phyloP scores from a whole-genome alignment of 2,113 vertebrate species.

The Amblyopsis rosae region DNA sequence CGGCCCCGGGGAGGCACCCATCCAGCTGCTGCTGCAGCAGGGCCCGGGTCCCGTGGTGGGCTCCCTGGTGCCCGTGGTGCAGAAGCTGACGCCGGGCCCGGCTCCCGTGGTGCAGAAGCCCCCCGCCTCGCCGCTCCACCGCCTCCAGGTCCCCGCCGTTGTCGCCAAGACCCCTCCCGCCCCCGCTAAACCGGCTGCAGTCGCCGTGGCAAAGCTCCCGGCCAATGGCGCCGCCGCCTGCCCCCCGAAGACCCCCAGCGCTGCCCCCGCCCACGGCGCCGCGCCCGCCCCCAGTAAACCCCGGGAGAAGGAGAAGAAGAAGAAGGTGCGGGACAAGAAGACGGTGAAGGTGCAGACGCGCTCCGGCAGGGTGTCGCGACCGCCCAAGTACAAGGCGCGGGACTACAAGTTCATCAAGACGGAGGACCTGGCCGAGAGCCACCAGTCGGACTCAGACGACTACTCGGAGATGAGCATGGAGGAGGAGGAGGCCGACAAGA shows the following conservation, averaged over 20 bases:
- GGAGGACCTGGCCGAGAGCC: conserved; percentile 88
- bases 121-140: conserved; percentile 9
- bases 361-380: conserved; percentile 91
- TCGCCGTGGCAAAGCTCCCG: conserved; percentile 20
- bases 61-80: conserved; percentile 69
- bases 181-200: conserved; percentile 11
- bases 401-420: conserved; percentile 98
- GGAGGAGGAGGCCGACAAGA: conserved; percentile 80
- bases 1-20: conserved; percentile 70
- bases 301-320: conserved; percentile 57
- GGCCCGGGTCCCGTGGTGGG: conserved; percentile 69
- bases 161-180: conserved; percentile 1
- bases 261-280: neutral
- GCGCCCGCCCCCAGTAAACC: conserved; percentile 6
- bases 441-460: conserved; percentile 93
- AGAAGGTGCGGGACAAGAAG: conserved; percentile 77
- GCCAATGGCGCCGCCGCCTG: conserved; percentile 14
- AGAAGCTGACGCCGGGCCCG: conserved; percentile 51
- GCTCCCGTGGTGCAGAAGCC: conserved; percentile 25
- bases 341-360: conserved; percentile 87
- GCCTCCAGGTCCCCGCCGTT: neutral
- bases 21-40: conserved; percentile 82
- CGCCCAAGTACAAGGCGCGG: conserved; percentile 93
- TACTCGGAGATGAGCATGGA: conserved; percentile 92
- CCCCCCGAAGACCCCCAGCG: neutral